phyloP scores from a whole-genome alignment of 2,888 invertebrate genomes.

The Dryobotodes eremita region DNA sequence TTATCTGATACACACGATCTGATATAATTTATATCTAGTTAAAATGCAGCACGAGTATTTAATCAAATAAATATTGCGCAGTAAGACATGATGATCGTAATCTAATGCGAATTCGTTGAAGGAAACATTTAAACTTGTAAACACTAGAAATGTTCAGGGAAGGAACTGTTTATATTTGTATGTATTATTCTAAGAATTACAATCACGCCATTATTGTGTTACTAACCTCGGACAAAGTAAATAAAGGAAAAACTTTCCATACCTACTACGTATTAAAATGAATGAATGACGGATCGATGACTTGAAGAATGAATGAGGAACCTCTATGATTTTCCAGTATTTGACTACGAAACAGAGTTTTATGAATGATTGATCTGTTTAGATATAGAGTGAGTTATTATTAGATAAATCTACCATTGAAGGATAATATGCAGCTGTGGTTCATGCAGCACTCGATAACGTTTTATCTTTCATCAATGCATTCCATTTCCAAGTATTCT shows the following conservation, averaged over 20 bases:
- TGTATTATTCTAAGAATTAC: constrained; percentile 61
- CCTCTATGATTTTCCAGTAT: too few species aligned
- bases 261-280: neutral
- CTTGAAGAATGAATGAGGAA: neutral
- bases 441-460: constrained; percentile 15
- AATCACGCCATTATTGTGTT: constrained; percentile 61
- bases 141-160: constrained; percentile 57
- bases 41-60: constrained; percentile 26
- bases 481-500: constrained; percentile 4
- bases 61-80: constrained; percentile 47
- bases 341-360: neutral
- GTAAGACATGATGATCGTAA: constrained; percentile 30
- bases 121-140: constrained; percentile 26
- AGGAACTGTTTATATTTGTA: constrained; percentile 46
- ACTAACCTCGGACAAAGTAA: constrained; percentile 36
- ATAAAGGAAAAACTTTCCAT: constrained; percentile 34
- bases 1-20: neutral
- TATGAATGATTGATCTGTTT: constrained; percentile 16
- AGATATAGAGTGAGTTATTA: neutral
- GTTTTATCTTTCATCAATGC: constrained; percentile 42
- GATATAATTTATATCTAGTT: neutral
- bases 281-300: constrained; percentile 14
- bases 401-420: constrained; percentile 9
- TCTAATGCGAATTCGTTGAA: constrained; percentile 33
- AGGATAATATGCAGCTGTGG: constrained; percentile 17